Conservation (phyloP, 2,113 vertebrate genomes). For the Ellobius talpinus region DNA sequence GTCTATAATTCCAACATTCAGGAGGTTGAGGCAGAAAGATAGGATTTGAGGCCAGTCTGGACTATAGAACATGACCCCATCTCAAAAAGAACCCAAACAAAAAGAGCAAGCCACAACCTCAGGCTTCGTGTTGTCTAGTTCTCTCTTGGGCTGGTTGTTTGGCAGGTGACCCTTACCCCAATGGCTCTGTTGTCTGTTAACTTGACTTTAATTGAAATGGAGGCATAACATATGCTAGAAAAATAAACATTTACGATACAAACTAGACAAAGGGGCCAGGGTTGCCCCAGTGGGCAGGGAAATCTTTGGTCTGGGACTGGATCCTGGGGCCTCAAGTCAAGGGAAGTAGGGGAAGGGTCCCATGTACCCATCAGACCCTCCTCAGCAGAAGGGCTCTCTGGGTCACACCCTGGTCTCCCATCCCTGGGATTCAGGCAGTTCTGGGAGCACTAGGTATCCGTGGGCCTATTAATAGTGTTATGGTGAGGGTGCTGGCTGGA, state of each 20-base stretch:
- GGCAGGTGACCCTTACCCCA: slow-evolving; percentile 21
- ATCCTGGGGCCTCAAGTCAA: not conserved
- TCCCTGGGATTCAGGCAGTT: not conserved
- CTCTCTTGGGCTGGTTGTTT: not conserved
- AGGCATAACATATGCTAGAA: slow-evolving; percentile 78
- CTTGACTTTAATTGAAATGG: slow-evolving; percentile 77
- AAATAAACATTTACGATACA: slow-evolving; percentile 83
- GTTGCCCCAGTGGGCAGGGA: slow-evolving; percentile 12
- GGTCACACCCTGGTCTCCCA: not conserved
- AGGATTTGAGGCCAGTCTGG: not conserved
- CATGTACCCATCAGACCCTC: not conserved
- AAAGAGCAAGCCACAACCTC: not conserved
- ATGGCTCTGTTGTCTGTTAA: slow-evolving; percentile 52
- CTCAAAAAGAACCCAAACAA: not conserved
- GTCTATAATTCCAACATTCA: not conserved
- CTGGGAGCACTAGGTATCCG: not conserved
- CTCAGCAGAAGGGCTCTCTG: not conserved
- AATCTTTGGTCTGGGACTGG: slow-evolving; percentile 82
- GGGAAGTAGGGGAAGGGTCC: not conserved
- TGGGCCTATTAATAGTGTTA: slow-evolving; percentile 61
- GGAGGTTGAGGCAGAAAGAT: not conserved
- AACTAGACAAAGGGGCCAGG: slow-evolving; percentile 60
- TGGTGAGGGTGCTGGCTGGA: not conserved
- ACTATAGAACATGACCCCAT: not conserved
- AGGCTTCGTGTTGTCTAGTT: not conserved